phyloP scores from a whole-genome alignment of 2,888 invertebrate genomes.

The Elegia similella region DNA sequence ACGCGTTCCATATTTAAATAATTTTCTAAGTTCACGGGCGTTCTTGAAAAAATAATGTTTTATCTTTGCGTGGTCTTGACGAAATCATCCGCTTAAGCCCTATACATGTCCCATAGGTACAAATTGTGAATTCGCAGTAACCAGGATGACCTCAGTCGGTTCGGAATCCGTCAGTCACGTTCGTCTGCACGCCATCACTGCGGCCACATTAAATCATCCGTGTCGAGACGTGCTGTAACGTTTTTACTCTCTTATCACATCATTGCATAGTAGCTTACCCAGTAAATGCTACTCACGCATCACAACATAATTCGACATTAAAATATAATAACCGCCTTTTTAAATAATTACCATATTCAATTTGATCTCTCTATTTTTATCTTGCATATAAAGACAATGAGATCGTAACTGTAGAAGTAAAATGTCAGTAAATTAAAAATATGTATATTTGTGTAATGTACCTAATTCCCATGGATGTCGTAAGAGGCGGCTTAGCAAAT shows the following conservation, averaged over 20 bases:
- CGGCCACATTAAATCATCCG: constrained; percentile 17
- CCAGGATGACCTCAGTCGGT: constrained; percentile 4
- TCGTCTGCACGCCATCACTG: constrained; percentile 1
- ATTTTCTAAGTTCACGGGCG: not conserved
- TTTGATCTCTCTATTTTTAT: too few relatives aligned
- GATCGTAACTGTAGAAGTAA: too few relatives aligned
- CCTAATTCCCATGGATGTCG: too few relatives aligned
- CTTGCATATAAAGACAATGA: too few relatives aligned
- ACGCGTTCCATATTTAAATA: not conserved
- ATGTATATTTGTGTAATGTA: too few relatives aligned
- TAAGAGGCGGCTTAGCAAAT: too few relatives aligned
- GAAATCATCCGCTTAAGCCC: not conserved
- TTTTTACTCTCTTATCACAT: not conserved
- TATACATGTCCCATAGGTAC: too few relatives aligned
- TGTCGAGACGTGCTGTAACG: constrained; percentile 16
- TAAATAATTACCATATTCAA: too few relatives aligned
- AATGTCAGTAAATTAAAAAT: too few relatives aligned
- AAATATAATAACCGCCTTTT: not conserved
- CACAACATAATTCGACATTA: not conserved
- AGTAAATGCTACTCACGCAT: not conserved
- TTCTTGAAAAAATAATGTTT: not conserved
- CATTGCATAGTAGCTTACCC: too few relatives aligned
- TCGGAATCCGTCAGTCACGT: constrained; percentile 16
- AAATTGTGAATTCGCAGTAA: not conserved
- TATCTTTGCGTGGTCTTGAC: too few relatives aligned